Base-by-base conservation (phyloP, 2,113 vertebrate genomes). In the Nibea coibor region DNA sequence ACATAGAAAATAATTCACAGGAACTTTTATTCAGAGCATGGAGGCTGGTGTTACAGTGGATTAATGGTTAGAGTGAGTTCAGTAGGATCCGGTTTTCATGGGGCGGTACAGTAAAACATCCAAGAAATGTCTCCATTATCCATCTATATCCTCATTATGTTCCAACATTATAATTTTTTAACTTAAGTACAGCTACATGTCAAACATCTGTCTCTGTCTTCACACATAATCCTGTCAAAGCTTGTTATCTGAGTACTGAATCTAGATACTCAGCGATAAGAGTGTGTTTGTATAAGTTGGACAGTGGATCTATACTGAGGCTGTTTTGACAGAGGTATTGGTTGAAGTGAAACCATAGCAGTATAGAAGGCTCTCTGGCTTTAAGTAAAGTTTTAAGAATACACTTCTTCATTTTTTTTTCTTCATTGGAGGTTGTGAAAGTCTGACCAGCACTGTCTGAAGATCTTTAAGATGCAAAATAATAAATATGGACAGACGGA, bases 401-500 rank as follows among this genome's bases (percentile, higher is more conserved):
- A 48, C 47, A 3, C 43, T 24, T 64, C 48, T 35, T 54, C 20
- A 17, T 31, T 6, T 10, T 24, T 22, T 17, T 10, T 17, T n/a
- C n/a, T 42, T 42, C 28, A 54, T 28, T 4, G 4, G 16, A n/a
- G 35, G 56, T 57, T 66, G 24, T 43, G 22, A 45, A 65, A 50
- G 10, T 39, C n/a, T 47, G 9, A 75, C 53, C 22, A 56, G 11
- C 50, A 17, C 22, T 35, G 43, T 75, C 35, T 65, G 17, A 65
- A 31, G 65, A n/a, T 28, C 50, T 76, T 67, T 35, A 63, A 57
- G 45, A 31, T 22, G 24, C 24, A 67, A 67, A 48, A 58, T 67
- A 48, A 58, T 53, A 75, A 43, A 28, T 28, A 54, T 26, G 24
- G 50, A 68, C 45, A 69, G 65, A 69, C 69, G 65, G 65, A 69